Evolutionary conservation across 2,113 vertebrate species (phyloP).

Genomic region (Picathartes gymnocephalus): DNA sequence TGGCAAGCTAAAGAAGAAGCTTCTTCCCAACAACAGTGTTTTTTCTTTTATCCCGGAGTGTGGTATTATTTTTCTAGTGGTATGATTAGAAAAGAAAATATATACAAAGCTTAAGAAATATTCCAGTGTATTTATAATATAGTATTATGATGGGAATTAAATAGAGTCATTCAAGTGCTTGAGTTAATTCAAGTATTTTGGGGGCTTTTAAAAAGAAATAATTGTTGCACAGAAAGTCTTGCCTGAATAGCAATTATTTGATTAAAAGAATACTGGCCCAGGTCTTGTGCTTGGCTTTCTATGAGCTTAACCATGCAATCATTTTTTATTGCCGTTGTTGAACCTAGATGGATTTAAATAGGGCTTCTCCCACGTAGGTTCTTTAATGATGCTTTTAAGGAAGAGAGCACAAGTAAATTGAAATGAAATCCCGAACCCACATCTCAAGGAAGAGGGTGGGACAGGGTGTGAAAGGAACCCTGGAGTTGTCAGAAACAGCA

Average conservation of each 20-base stretch:
- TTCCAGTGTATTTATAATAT: conserved; percentile 39
- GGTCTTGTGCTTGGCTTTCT: conserved; percentile 46
- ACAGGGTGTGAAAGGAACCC: conserved; percentile 2
- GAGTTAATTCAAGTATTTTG: conserved; percentile 34
- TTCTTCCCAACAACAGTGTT: conserved; percentile 50
- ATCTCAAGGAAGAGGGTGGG: background rate
- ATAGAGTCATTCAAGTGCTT: conserved; percentile 19
- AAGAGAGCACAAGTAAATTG: background rate
- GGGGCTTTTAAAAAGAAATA: conserved; percentile 19
- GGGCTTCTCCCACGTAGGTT: conserved; percentile 18
- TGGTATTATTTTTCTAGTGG: conserved; percentile 56
- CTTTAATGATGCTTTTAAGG: background rate
- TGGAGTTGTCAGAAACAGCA: background rate
- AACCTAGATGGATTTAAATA: conserved; percentile 8
- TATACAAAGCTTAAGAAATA: conserved; percentile 40
- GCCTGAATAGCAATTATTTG: conserved; percentile 55
- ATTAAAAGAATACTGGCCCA: conserved; percentile 55
- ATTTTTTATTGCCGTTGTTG: conserved; percentile 54
- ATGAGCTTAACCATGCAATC: conserved; percentile 37
- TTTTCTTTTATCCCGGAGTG: conserved; percentile 6
- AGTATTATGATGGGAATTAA: conserved; percentile 37
- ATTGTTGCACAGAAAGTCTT: conserved; percentile 22
- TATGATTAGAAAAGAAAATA: conserved; percentile 45
- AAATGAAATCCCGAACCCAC: background rate
- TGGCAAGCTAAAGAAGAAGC: conserved; percentile 51